phyloP scores from a whole-genome alignment of 2,888 invertebrate genomes.

The Clistopyga incitator region DNA sequence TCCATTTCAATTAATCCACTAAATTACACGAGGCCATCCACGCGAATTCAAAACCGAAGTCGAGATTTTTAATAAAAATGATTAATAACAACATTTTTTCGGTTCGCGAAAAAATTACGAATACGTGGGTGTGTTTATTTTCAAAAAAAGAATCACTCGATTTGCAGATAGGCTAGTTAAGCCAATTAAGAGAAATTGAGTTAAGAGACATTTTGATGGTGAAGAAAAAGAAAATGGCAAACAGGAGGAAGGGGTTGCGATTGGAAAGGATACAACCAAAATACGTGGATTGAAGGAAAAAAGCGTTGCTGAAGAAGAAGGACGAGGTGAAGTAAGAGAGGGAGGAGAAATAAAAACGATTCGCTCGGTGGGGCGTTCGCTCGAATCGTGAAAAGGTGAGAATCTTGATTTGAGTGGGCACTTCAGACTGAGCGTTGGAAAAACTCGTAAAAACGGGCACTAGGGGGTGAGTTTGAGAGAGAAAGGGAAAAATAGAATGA shows the following conservation, averaged over 20 bases:
- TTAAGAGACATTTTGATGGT: background rate
- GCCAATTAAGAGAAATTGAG: no score
- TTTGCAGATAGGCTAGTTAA: no score
- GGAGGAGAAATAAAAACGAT: slow-evolving; percentile 57
- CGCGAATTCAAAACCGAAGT: no score
- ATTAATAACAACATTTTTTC: no score
- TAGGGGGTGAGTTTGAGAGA: slow-evolving; percentile 37
- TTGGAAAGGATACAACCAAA: background rate
- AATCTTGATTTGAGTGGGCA: slow-evolving; percentile 80
- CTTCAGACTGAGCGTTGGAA: slow-evolving; percentile 72
- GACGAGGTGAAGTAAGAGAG: slow-evolving; percentile 30
- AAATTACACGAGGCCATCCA: no score
- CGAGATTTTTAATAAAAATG: no score
- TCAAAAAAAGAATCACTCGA: no score
- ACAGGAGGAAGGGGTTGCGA: background rate
- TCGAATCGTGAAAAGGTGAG: slow-evolving; percentile 70
- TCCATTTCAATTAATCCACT: background rate
- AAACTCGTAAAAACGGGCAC: slow-evolving; percentile 74
- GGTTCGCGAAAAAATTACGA: no score
- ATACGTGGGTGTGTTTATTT: no score
- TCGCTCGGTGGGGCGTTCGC: slow-evolving; percentile 53
- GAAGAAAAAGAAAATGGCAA: background rate
- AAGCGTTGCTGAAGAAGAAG: slow-evolving; percentile 13
- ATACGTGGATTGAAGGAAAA: background rate
- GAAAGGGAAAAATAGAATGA: background rate